phyloP scores from a whole-genome alignment of 2,113 vertebrate species.

The Rynchops niger region DNA sequence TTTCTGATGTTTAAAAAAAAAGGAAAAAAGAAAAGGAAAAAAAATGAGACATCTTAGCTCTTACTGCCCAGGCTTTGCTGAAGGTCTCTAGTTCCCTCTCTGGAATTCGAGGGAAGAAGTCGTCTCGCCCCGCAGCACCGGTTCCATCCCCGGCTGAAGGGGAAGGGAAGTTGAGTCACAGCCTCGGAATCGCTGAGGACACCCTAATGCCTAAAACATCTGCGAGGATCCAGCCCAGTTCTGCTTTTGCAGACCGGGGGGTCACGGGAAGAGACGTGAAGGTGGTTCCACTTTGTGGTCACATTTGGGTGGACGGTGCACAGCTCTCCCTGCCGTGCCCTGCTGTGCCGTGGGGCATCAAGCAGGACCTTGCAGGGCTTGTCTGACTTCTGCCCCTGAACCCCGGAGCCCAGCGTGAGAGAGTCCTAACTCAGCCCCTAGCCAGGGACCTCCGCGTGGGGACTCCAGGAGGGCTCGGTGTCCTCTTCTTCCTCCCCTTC shows the following conservation, averaged over 20 bases:
- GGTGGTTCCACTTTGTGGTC: fast-evolving
- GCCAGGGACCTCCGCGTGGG: fast-evolving
- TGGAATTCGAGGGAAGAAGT: background rate
- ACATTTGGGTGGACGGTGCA: fast-evolving
- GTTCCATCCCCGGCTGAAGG: background rate
- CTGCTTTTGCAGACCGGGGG: fast-evolving
- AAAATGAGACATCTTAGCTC: background rate
- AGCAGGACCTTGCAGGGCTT: no score
- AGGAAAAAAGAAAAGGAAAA: background rate
- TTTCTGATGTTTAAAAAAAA: background rate
- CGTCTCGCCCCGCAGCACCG: background rate
- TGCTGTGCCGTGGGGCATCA: fast-evolving
- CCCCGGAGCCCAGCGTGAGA: background rate
- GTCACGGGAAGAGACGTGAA: fast-evolving
- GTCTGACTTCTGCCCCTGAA: background rate
- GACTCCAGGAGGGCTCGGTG: background rate
- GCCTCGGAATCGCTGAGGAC: background rate
- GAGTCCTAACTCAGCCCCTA: background rate
- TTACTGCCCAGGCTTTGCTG: background rate
- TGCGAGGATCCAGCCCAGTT: no score
- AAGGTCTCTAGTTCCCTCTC: background rate
- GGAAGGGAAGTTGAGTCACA: background rate
- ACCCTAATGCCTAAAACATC: background rate
- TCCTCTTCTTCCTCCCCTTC: background rate
- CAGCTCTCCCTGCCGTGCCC: background rate